phyloP scores from a whole-genome alignment of 2,113 vertebrate species.

The sheep (Ovis aries) region ARS-UI_Ramb_v3.0 NC_056079.1:6627001-6627500 shows the following conservation, averaged over 20 bases:
- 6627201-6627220: not conserved
- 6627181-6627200: not conserved
- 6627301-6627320: not conserved
- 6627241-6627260: not conserved
- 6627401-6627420: not conserved
- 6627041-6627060: not conserved
- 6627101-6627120: not conserved
- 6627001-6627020: not conserved
- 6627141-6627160: not conserved
- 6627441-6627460: not conserved
- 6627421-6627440: not conserved
- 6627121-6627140: not conserved
- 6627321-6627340: not conserved
- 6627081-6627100: not conserved
- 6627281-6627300: not conserved
- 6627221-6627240: not conserved
- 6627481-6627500: not conserved
- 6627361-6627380: not conserved
- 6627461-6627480: not conserved
- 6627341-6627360: not conserved
- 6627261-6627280: not conserved
- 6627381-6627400: not conserved
- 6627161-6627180: not conserved
- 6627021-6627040: accelerated
- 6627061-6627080: not conserved